A percentile compares a stretch with the other conserved stretches of the same genome.
Evolutionary conservation across 2,797 vertebrate species (phyloP).

Genomic region (Ibycter americanus): DNA sequence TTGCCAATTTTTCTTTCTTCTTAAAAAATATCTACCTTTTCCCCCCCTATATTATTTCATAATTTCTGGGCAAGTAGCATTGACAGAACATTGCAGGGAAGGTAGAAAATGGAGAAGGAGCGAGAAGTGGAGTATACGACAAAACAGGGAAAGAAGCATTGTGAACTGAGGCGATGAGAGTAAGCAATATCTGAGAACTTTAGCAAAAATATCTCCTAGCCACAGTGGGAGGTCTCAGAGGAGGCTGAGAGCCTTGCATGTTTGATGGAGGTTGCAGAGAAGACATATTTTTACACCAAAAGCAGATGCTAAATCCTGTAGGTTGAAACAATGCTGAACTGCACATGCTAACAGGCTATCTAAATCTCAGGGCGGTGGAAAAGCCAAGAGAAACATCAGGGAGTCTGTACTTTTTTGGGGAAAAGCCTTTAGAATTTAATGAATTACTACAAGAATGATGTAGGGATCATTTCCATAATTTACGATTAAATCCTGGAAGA

Average conservation of each 20-base stretch:
- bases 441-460: not conserved
- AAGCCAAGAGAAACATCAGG: not conserved
- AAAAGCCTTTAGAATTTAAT: not conserved
- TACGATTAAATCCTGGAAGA: not conserved
- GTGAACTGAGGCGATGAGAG: not conserved
- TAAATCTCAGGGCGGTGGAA: not conserved
- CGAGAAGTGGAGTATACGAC: not conserved
- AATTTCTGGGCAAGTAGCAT: not conserved
- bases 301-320: not conserved
- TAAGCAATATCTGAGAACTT: not conserved
- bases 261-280: not conserved
- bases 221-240: not conserved
- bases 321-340: not conserved
- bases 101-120: not conserved
- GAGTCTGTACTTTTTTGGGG: not conserved
- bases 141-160: not conserved
- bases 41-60: not conserved
- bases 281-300: not conserved
- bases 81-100: not conserved
- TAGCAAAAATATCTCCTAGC: not conserved
- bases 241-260: not conserved
- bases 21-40: not conserved
- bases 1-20: not conserved
- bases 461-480: not conserved
- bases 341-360: not conserved